Percentiles rank a stretch among this genome's conserved stretches.
Evolutionary conservation across 2,888 invertebrate genomes (phyloP).

Genomic region (Plagodis pulveraria): DNA sequence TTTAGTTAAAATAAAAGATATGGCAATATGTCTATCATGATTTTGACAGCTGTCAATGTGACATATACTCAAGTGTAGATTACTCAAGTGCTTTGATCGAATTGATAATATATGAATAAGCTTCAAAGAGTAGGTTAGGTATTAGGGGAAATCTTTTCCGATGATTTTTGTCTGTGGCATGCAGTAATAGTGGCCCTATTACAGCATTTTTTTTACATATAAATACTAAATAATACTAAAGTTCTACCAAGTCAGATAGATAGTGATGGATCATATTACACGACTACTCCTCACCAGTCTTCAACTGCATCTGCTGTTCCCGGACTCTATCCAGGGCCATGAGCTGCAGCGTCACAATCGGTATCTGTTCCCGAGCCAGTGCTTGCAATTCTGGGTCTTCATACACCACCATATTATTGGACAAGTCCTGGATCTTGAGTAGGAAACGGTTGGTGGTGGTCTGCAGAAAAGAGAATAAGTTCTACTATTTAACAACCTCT

Average conservation of each 20-base stretch:
- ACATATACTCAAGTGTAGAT: background rate
- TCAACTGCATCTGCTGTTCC: conserved; percentile 85
- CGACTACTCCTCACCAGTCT: conserved; percentile 68
- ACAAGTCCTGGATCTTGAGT: conserved; percentile 64
- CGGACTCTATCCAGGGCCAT: conserved; percentile 87
- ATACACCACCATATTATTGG: conserved; percentile 87
- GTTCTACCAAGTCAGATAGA: too few species aligned
- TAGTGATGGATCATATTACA: background rate
- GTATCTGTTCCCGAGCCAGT: conserved; percentile 88
- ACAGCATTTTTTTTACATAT: too few species aligned
- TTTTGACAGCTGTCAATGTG: too few species aligned
- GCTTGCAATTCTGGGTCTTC: conserved; percentile 88
- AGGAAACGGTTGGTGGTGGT: conserved; percentile 67
- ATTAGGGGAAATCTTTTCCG: too few species aligned
- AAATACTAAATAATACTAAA: too few species aligned
- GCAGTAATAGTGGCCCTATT: too few species aligned
- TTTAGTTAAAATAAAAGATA: too few species aligned
- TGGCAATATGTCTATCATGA: too few species aligned
- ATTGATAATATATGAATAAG: too few species aligned
- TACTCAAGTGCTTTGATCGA: background rate
- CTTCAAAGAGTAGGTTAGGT: too few species aligned
- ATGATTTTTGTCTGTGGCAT: too few species aligned
- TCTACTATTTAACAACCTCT: too few species aligned
- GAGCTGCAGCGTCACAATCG: conserved; percentile 86
- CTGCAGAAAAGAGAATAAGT: conserved; percentile 45